These are phyloP conservation scores for Drosophila kanekoi DNA, from an alignment of 2,888 invertebrate species.

Conservation along the genomic window DNA sequence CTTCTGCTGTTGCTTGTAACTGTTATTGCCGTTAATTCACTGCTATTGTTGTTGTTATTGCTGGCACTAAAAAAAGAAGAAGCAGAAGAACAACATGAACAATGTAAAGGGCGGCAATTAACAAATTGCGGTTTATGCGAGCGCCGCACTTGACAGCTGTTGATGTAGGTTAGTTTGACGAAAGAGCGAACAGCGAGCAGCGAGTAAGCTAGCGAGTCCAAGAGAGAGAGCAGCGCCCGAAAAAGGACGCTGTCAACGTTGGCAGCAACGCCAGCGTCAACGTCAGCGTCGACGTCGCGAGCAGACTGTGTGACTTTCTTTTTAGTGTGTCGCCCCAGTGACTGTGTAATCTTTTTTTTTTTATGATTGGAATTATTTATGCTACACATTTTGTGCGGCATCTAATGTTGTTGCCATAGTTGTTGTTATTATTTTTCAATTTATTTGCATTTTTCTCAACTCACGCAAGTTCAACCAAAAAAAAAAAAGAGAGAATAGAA, in stretches of 20 bases:
- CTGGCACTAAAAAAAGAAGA: slow-evolving; percentile 9
- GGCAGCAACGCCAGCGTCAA: slow-evolving; percentile 6
- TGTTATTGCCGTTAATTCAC: slow-evolving; percentile 6
- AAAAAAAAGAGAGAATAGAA: slow-evolving; percentile 24
- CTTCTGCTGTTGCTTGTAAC: background rate
- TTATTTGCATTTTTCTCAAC: slow-evolving; percentile 68
- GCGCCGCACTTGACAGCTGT: slow-evolving; percentile 73
- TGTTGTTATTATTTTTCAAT: slow-evolving; percentile 70
- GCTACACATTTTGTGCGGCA: slow-evolving; percentile 71
- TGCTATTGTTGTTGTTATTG: slow-evolving; percentile 8
- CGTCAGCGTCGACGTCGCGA: slow-evolving; percentile 16
- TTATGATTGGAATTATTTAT: slow-evolving; percentile 81
- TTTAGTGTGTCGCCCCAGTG: slow-evolving; percentile 75
- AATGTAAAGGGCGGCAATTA: slow-evolving; percentile 39
- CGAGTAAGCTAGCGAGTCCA: background rate
- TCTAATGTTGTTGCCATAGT: slow-evolving; percentile 29
- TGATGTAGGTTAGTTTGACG: slow-evolving; percentile 83
- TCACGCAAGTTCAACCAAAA: slow-evolving; percentile 15
- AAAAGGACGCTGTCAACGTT: slow-evolving; percentile 9
- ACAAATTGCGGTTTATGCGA: slow-evolving; percentile 48
- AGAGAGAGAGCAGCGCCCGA: slow-evolving; percentile 2
- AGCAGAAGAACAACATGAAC: slow-evolving; percentile 14
- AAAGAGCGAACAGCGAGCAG: slow-evolving; percentile 15
- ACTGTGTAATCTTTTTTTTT: slow-evolving; percentile 78
- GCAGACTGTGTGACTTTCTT: slow-evolving; percentile 39